Conservation (phyloP, 2,113 vertebrate species). For the Vicugna pacos region DNA sequence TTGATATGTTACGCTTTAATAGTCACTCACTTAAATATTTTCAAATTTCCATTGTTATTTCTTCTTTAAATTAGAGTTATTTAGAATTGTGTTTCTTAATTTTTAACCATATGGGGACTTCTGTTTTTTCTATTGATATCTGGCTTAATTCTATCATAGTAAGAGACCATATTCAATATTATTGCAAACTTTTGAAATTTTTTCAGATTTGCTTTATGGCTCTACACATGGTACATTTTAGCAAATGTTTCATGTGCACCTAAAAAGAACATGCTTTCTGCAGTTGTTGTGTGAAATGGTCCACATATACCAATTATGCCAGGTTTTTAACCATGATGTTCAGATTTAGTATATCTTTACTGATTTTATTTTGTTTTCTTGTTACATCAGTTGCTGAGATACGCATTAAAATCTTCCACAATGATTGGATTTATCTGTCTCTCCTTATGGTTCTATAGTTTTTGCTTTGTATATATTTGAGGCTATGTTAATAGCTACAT, state of each 20-base stretch:
- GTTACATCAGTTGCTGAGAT: not conserved
- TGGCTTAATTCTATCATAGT: not conserved
- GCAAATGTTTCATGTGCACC: not conserved
- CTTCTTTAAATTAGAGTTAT: not conserved
- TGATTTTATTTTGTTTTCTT: not conserved
- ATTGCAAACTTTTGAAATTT: not conserved
- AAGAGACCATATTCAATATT: not conserved
- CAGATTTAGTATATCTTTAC: not conserved
- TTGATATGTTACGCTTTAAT: not conserved
- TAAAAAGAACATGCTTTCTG: not conserved
- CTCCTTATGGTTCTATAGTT: not conserved
- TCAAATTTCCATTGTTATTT: not conserved
- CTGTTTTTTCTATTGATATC: not conserved
- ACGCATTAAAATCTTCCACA: not conserved
- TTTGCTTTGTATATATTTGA: not conserved
- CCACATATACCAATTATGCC: not conserved
- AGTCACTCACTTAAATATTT: not conserved
- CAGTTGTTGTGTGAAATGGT: not conserved
- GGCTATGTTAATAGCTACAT: not conserved
- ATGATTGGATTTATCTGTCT: not conserved
- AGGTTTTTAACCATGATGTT: not conserved
- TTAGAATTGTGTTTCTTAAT: not conserved
- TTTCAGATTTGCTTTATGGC: not conserved
- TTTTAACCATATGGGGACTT: not conserved
- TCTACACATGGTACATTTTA: not conserved